Percentiles rank a stretch among this genome's conserved stretches.
phyloP scores from a whole-genome alignment of 2,888 invertebrate genomes.

The Acanthococcus lagerstroemiae region DNA sequence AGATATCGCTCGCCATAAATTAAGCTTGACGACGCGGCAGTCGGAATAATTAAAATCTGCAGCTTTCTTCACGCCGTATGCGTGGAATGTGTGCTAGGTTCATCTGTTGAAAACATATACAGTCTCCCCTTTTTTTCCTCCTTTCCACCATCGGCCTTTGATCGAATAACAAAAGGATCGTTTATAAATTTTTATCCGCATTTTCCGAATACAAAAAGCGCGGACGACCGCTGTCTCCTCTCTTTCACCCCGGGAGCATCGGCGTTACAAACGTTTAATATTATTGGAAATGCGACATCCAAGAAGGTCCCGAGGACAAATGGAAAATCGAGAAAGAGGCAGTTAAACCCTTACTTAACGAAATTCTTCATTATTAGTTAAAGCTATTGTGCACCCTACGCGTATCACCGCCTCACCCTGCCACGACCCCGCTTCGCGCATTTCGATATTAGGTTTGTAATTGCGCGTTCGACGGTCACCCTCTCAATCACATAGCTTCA shows the following conservation, averaged over 20 bases:
- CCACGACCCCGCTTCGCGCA: too few species aligned
- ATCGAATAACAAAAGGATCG: background rate
- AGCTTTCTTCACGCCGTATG: background rate
- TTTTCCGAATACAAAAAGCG: too few species aligned
- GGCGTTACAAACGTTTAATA: background rate
- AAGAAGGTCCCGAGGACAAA: background rate
- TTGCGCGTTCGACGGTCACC: background rate
- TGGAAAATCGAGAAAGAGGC: background rate
- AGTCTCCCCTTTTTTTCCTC: too few species aligned
- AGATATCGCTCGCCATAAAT: too few species aligned
- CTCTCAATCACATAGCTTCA: background rate
- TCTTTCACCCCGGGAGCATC: background rate
- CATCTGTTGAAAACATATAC: background rate
- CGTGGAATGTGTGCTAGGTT: background rate
- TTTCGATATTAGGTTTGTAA: background rate
- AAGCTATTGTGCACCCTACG: slow-evolving; percentile 18
- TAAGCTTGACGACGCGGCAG: too few species aligned
- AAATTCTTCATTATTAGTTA: slow-evolving; percentile 29
- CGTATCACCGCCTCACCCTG: too few species aligned
- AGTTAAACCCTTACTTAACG: slow-evolving; percentile 1
- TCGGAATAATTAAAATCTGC: background rate
- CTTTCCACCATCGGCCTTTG: background rate
- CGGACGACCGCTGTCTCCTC: background rate
- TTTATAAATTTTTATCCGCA: background rate
- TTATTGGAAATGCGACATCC: background rate